Base-by-base conservation (phyloP, 2,797 vertebrate species). In the Lophura swinhoii region DNA sequence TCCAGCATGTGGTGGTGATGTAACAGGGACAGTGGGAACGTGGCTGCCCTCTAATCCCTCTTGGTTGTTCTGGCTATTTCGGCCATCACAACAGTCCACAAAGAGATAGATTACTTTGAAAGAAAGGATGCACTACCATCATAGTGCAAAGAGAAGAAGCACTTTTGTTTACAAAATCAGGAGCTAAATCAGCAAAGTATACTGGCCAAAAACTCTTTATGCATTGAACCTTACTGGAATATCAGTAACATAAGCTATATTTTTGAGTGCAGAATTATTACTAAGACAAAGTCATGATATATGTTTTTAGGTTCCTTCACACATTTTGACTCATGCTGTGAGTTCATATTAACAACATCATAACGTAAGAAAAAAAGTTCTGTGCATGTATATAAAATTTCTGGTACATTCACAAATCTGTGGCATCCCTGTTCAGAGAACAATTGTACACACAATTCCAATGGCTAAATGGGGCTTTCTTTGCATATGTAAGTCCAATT, bases 91-190 rank as follows among this genome's bases (percentile, higher is more conserved):
- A 8, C 37, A 73, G 7, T 33, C 35, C 21, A 59, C 46, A 58
- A 60, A 77, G 22, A 41, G 74, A 84, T 43, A 37, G 71, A 84
- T 48, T 3, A 22, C 15, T 73, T 63, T 69, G 20, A 73, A 80
- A 59, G 46, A 77, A 43, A 63, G 35, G 24, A 28, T 44, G 22
- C 4, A 20, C 31, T 35, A 33, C 41, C 53, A 48, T 83, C n/a
- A n/a, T 24, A 31, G 12, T 56, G 26, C 46, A 73, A 71, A 71
- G 70, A 33, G n/a, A 20, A 0, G 0, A 68, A 15, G 12, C 78
- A 23, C 6, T 88, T 58, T 49, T 71, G n/a, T 73, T 68, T 35
- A 24, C 8, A 20, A 80, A 35, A 85, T 21, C 26, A 51, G 7
- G 35, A 70, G 8, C 48, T 79, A 22, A 70, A 55, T 51, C 48